Base-by-base conservation (phyloP, 2,797 vertebrate species). In the Pipistrellus kuhlii region DNA sequence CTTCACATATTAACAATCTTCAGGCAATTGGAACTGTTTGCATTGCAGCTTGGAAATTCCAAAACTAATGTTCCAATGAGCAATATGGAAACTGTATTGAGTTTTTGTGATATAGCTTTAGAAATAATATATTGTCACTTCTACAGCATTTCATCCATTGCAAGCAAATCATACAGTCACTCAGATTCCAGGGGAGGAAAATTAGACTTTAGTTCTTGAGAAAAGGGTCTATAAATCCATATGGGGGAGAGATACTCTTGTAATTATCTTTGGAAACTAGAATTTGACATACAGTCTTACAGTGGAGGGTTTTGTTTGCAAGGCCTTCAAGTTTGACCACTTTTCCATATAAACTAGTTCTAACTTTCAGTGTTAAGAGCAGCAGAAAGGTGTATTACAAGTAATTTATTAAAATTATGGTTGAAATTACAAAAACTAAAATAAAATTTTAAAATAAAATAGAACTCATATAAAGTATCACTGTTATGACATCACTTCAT, bases 371-470 rank as follows among this genome's bases (percentile, higher is more conserved):
- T 41, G 55, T 41, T 85, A 88, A 93, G 44, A 78, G 82, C 78
- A 85, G 21, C 46, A 80, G 20, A 85, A 27, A 88, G 15, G 23
- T 38, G 80, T 77, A 88, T 57, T 80, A 53, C 12, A 88, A 64
- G 30, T 20, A 91, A 93, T 84, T 94, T 89, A 83, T 3, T 88
- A 25, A 93, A 94, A 71, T 72, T 75, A 86, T 86, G 25, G n/a
- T 88, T 78, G 13, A 76, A 93, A 88, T 32, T 76, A 89, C 77
- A 30, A 68, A 91, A 96, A 72, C 32, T 57, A 23, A 83, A 72
- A 57, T 75, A 80, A 88, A 71, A 78, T 30, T 55, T 85, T 66
- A 93, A 91, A 92, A 68, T 89, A 89, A 77, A 82, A 77, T 23
- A 81, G n/a, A 77, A 3, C 9, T 87, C 59, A 68, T 44, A 27